These are phyloP conservation scores for Gambusia holbrooki DNA, from an alignment of 2,113 vertebrate genomes.

Conservation along the genomic window DNA sequence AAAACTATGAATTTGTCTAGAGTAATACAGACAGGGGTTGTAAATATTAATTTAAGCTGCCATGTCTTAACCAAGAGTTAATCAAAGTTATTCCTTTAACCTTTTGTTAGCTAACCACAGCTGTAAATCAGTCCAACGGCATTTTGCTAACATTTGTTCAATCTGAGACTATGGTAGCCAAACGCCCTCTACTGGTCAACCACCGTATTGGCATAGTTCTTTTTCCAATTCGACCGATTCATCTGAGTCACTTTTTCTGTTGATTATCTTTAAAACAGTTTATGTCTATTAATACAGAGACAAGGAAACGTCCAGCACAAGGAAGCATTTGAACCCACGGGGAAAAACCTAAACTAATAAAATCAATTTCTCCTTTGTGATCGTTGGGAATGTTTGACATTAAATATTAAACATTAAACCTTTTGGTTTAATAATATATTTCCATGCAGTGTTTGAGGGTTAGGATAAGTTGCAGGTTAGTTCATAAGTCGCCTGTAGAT, in stretches of 20 bases:
- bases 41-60: neutral
- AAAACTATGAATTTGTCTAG: neutral
- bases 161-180: neutral
- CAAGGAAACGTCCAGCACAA: neutral
- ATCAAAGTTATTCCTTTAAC: no score
- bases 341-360: neutral
- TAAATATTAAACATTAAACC: neutral
- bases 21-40: neutral
- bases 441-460: neutral
- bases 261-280: neutral
- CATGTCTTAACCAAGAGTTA: neutral
- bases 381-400: neutral
- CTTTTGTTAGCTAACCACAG: neutral
- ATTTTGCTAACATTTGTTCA: neutral
- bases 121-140: neutral
- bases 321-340: neutral
- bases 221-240: neutral
- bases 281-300: neutral
- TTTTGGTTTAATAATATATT: slow-evolving; percentile 17
- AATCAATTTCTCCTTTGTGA: neutral
- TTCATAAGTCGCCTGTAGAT: neutral
- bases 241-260: no score
- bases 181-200: slow-evolving; percentile 56
- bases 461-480: neutral
- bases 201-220: slow-evolving; percentile 5